A percentile compares a stretch with the other conserved stretches of the same genome.
Evolutionary conservation across 2,797 vertebrate genomes (phyloP).

Genomic region (Scomberomorus guttatus): DNA sequence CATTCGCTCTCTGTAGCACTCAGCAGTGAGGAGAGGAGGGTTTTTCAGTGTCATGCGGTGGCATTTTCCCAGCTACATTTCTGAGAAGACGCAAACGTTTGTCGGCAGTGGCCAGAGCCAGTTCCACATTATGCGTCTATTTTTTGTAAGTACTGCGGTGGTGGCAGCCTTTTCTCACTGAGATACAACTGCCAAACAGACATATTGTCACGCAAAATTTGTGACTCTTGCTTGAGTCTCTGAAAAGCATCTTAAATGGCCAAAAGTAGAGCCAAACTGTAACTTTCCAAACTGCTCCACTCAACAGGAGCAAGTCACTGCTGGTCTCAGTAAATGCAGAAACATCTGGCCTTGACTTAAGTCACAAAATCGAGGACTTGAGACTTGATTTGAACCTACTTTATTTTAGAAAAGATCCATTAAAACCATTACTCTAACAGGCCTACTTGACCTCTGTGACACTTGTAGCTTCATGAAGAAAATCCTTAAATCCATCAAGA

Average conservation of each 20-base stretch:
- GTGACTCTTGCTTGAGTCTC: not conserved
- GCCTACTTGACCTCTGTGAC: not conserved
- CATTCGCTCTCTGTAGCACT: constrained; percentile 13
- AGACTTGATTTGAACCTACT: not conserved
- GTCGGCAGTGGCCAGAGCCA: constrained; percentile 17
- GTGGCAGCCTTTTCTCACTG: not conserved
- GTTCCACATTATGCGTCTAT: constrained; percentile 7
- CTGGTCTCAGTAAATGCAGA: not conserved
- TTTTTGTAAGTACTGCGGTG: constrained; percentile 1
- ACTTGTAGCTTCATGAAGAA: too few relatives aligned
- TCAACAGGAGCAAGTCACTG: not conserved
- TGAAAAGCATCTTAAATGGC: not conserved
- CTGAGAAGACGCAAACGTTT: constrained; percentile 20
- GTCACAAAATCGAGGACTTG: not conserved
- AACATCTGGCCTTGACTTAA: not conserved
- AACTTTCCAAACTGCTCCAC: constrained; percentile 26
- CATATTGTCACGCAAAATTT: constrained; percentile 30
- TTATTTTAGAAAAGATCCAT: not conserved
- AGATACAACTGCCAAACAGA: constrained; percentile 16
- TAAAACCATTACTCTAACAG: not conserved
- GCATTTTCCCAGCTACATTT: constrained; percentile 35
- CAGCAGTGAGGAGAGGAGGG: constrained; percentile 23
- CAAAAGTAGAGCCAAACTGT: not conserved
- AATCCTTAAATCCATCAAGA: too few relatives aligned
- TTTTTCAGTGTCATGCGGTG: constrained; percentile 10